Conservation (phyloP, 92 coral and sea anemone species). For the Palythoa grandis region DNA sequence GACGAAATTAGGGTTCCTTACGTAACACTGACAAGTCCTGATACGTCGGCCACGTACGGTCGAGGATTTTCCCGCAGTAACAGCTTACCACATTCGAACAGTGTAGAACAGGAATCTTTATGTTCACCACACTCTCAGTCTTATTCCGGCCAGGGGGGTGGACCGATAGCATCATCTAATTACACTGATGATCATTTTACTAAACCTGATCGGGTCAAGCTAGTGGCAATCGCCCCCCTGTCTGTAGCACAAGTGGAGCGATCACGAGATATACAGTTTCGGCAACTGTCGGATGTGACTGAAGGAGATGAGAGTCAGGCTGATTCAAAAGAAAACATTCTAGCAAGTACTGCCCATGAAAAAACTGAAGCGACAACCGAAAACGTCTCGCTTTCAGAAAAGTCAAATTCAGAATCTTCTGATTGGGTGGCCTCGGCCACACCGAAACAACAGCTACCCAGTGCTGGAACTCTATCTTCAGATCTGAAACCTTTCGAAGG, state of each 20-base stretch:
- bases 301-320: constrained; percentile 83
- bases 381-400: constrained; percentile 2
- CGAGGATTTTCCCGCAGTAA: constrained; percentile 28
- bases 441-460: not conserved
- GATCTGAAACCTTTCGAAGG: constrained; percentile 1
- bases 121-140: constrained; percentile 69
- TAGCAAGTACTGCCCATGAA: constrained; percentile 31
- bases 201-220: constrained; percentile 40
- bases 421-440: not conserved
- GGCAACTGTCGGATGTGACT: constrained; percentile 89
- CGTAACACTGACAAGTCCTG: constrained; percentile 67
- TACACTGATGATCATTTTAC: constrained; percentile 18
- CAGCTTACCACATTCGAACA: constrained; percentile 30
- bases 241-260: constrained; percentile 56
- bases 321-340: constrained; percentile 62
- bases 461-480: not conserved
- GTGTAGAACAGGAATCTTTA: constrained; percentile 45
- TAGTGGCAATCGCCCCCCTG: constrained; percentile 28
- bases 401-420: not conserved
- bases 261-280: constrained; percentile 60
- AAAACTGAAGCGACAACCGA: not conserved
- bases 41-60: constrained; percentile 43
- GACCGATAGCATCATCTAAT: not conserved
- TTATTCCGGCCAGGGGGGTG: constrained; percentile 34
- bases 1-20: constrained; percentile 45